Conservation (phyloP, 2,888 invertebrate genomes). For the Melolontha melolontha region DNA sequence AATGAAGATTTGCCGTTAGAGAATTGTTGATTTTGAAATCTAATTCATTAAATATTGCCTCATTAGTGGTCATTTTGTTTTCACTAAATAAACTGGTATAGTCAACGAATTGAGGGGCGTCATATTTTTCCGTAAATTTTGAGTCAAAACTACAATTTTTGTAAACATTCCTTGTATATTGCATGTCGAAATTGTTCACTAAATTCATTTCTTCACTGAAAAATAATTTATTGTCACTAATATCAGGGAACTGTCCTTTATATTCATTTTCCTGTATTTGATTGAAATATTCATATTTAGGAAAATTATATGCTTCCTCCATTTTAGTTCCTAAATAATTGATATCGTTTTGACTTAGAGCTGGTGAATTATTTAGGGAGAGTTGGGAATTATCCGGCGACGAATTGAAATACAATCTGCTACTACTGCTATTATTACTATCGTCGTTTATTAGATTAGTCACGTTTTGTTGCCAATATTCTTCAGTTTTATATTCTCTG, state of each 20-base stretch:
- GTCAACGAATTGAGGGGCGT: constrained; percentile 60
- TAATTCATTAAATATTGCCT: constrained; percentile 60
- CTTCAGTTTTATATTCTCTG: constrained; percentile 71
- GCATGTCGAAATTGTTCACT: constrained; percentile 20
- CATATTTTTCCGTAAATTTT: constrained; percentile 41
- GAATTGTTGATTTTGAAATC: constrained; percentile 61
- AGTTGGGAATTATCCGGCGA: constrained; percentile 69
- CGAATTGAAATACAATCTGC: constrained; percentile 64
- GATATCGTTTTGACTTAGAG: constrained; percentile 50
- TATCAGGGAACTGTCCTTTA: constrained; percentile 45
- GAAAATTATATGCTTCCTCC: constrained; percentile 34
- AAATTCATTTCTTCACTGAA: constrained; percentile 54
- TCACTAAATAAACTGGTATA: constrained; percentile 60
- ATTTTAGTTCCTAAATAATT: constrained; percentile 45
- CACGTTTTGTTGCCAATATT: constrained; percentile 72
- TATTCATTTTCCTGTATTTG: constrained; percentile 52
- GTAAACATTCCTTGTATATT: constrained; percentile 33
- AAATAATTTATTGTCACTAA: constrained; percentile 51
- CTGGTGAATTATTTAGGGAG: constrained; percentile 58
- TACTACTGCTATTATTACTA: constrained; percentile 62
- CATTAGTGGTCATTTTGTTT: constrained; percentile 54
- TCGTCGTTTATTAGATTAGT: constrained; percentile 66
- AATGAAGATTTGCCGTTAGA: constrained; percentile 49
- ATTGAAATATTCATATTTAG: constrained; percentile 43
- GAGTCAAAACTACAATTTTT: constrained; percentile 39